Evolutionary conservation across 2,888 invertebrate species (phyloP), one percentile per base, ranked within the genome.

Genomic region (Himalopsyche japonica): DNA sequence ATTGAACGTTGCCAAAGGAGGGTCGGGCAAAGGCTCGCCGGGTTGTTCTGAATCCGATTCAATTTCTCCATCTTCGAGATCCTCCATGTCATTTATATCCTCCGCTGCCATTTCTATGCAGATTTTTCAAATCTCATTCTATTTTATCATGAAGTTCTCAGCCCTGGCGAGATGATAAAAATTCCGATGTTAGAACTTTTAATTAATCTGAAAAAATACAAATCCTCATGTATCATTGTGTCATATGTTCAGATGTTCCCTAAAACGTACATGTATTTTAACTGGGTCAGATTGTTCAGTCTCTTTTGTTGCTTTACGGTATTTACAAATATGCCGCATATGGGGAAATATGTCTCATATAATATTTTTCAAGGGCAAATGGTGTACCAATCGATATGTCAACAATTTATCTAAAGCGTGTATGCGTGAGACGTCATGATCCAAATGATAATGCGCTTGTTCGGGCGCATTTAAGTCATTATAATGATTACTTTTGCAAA

Each of bases 41-140:
- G 88, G 92, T 88, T 93, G 91, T 88, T 93, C 93, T 47, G 92
- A 92, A 87, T 93, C 93, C 85, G 93, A 93, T 88, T 96, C 96
- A 88, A 97, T 97, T 90, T 97, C 97, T 79, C 97, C 97, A 89
- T 97, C 97, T 91, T 97, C 97, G 87, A 97, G 93, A 89, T 97
- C 97, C 89, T 95, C 93, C 24, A 84, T n/a, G 78, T 81, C 92
- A 49, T 47, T 82, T 24, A 20, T 57, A 24, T 84, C 84, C 48
- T 48, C 27, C 6, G 64, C 78, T 10, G 84, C 81, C 86, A 86
- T 84, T 43, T 18, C 80, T 20, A 80, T 83, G 6, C 30, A 32
- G 24, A 6, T 20, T 70, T 27, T 27, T 70, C 24, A 27, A 70
- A 70, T 70, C 70, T 70, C 70, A 70, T 70, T 27, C 27, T 70